phyloP scores from a whole-genome alignment of 2,888 invertebrate genomes.

The Priocnemis perturbator region DNA sequence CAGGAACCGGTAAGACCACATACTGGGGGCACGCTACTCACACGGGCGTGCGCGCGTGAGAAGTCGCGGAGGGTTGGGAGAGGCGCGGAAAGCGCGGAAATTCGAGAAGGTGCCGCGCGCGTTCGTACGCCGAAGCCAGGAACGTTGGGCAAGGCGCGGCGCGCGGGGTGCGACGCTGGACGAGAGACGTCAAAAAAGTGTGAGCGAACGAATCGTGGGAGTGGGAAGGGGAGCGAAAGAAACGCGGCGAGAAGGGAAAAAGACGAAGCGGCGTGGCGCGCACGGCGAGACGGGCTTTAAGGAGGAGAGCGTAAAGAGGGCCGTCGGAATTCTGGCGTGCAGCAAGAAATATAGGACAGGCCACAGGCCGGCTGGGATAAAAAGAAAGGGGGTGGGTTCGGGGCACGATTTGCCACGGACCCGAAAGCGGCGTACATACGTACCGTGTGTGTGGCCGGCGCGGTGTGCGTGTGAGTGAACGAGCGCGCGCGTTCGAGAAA shows the following conservation, averaged over 20 bases:
- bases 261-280: conserved; percentile 14
- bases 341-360: conserved; percentile 62
- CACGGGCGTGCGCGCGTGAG: not conserved
- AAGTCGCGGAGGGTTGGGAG: not conserved
- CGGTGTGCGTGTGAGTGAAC: conserved; percentile 26
- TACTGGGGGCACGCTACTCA: too few species aligned
- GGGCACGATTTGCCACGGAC: conserved; percentile 67
- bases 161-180: too few species aligned
- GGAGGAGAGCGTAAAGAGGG: conserved; percentile 59
- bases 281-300: conserved; percentile 41
- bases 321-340: conserved; percentile 56
- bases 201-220: not conserved
- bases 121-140: too few species aligned
- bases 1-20: too few species aligned
- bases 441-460: not conserved
- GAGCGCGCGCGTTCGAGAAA: conserved; percentile 5
- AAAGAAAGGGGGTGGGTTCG: conserved; percentile 63
- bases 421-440: conserved; percentile 30
- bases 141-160: too few species aligned
- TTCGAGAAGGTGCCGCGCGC: too few species aligned
- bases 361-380: conserved; percentile 53
- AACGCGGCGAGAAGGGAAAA: conserved; percentile 29
- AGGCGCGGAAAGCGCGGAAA: not conserved
- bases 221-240: conserved; percentile 12
- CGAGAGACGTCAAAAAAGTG: conserved; percentile 20